Conservation (phyloP, 2,888 invertebrate genomes). For the Macaria liturata region DNA sequence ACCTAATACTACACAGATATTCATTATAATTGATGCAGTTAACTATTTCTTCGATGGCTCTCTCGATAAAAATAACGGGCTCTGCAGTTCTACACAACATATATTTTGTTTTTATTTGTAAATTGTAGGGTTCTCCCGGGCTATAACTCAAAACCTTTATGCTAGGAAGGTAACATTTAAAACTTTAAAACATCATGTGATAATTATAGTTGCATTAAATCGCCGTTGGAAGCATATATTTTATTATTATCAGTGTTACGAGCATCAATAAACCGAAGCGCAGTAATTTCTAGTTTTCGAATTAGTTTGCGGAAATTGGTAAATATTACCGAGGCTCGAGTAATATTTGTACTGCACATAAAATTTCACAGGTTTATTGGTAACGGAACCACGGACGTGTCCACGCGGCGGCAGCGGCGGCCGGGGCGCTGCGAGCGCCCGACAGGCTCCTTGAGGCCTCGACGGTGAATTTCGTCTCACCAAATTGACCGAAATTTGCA, state of each 20-base stretch:
- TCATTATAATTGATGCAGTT: slow-evolving; percentile 38
- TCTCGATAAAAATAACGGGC: slow-evolving; percentile 36
- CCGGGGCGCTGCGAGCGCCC: neutral
- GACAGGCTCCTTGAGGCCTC: slow-evolving; percentile 24
- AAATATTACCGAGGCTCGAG: too few species aligned
- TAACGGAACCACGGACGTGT: slow-evolving; percentile 15
- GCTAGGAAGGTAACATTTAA: slow-evolving; percentile 5
- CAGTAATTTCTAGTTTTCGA: too few species aligned
- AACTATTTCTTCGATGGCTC: slow-evolving; percentile 36
- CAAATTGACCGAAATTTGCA: slow-evolving; percentile 57
- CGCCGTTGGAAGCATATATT: too few species aligned
- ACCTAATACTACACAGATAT: slow-evolving; percentile 22
- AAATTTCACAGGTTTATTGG: neutral
- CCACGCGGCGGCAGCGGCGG: neutral
- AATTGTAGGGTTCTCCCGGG: slow-evolving; percentile 34
- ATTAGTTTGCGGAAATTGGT: too few species aligned
- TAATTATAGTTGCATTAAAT: slow-evolving; percentile 4
- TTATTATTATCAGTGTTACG: too few species aligned
- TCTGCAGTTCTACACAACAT: slow-evolving; percentile 29
- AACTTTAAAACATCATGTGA: slow-evolving; percentile 21
- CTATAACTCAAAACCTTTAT: slow-evolving; percentile 27
- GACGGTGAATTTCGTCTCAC: slow-evolving; percentile 45
- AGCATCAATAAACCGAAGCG: too few species aligned
- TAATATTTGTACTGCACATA: too few species aligned
- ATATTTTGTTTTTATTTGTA: slow-evolving; percentile 29